These are phyloP conservation scores for Pungitius pungitius DNA, from an alignment of 2,113 vertebrate species.

Conservation along the genomic window DNA sequence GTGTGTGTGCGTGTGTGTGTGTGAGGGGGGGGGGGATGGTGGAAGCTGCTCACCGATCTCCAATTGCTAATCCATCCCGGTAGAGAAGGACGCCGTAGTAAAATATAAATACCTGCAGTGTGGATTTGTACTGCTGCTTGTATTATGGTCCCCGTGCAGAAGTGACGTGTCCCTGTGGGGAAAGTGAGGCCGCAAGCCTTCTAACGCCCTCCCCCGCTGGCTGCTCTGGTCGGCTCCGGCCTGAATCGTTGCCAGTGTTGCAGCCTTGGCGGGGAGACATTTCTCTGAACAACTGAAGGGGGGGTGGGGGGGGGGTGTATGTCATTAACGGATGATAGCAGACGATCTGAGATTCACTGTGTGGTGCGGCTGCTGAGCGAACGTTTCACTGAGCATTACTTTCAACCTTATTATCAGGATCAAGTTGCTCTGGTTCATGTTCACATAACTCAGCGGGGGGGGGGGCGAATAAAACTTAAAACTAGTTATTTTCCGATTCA, in stretches of 20 bases:
- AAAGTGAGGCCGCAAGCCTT: conserved; percentile 21
- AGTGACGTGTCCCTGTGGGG: neutral
- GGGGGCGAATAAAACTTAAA: neutral
- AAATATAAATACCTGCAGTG: conserved; percentile 18
- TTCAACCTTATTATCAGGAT: neutral
- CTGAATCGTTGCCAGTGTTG: neutral
- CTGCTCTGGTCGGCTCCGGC: conserved; percentile 6
- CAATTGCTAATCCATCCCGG: neutral
- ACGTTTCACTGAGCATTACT: neutral
- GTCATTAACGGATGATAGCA: neutral
- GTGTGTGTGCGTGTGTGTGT: neutral
- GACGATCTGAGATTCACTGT: neutral
- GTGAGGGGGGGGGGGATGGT: neutral
- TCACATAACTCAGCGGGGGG: no score
- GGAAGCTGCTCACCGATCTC: conserved; percentile 1
- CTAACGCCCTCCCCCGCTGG: conserved; percentile 5
- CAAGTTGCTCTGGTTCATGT: neutral
- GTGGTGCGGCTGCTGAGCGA: neutral
- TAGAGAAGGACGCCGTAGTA: conserved; percentile 10
- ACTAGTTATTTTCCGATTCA: no score
- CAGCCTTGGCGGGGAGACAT: neutral
- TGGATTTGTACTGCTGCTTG: conserved; percentile 5
- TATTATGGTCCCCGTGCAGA: conserved; percentile 12
- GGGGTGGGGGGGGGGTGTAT: neutral
- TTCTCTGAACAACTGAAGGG: neutral